Evolutionary conservation across 2,797 vertebrate genomes (phyloP).

Genomic region (Tamandua tetradactyla): DNA sequence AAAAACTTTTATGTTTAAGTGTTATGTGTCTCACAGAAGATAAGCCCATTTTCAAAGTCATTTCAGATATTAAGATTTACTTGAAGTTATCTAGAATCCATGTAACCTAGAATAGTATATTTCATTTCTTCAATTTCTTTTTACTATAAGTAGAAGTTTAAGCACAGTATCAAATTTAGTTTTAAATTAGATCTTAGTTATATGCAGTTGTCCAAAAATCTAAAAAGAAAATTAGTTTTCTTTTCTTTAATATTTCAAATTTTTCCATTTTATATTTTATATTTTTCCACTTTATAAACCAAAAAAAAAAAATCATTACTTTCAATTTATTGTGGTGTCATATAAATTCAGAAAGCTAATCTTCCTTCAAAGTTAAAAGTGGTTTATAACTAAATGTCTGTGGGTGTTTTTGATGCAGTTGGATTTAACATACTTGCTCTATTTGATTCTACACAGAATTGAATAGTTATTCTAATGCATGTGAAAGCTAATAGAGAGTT

Average conservation of each 20-base stretch:
- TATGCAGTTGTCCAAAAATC: neutral
- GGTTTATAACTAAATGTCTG: slow-evolving; percentile 36
- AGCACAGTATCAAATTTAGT: slow-evolving; percentile 27
- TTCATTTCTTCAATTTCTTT: slow-evolving; percentile 60
- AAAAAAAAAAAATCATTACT: neutral
- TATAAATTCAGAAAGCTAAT: neutral
- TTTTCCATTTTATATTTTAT: too few relatives aligned
- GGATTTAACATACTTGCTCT: neutral
- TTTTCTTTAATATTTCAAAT: too few relatives aligned
- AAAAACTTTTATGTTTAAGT: neutral
- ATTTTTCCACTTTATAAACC: neutral
- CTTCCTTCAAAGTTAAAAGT: slow-evolving; percentile 11
- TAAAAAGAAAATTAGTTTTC: too few relatives aligned
- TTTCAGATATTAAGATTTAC: slow-evolving; percentile 69
- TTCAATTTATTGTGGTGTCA: neutral
- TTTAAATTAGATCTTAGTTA: neutral
- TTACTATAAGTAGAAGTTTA: slow-evolving; percentile 66
- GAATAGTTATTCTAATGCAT: slow-evolving; percentile 27
- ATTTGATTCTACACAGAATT: neutral
- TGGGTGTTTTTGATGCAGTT: neutral
- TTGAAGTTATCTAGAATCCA: slow-evolving; percentile 51
- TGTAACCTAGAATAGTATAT: slow-evolving; percentile 44
- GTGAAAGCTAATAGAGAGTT: slow-evolving; percentile 72
- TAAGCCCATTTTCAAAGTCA: slow-evolving; percentile 64
- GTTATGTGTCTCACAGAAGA: slow-evolving; percentile 42